Base-by-base conservation (phyloP, 2,113 vertebrate genomes). In the Hippolais icterina region DNA sequence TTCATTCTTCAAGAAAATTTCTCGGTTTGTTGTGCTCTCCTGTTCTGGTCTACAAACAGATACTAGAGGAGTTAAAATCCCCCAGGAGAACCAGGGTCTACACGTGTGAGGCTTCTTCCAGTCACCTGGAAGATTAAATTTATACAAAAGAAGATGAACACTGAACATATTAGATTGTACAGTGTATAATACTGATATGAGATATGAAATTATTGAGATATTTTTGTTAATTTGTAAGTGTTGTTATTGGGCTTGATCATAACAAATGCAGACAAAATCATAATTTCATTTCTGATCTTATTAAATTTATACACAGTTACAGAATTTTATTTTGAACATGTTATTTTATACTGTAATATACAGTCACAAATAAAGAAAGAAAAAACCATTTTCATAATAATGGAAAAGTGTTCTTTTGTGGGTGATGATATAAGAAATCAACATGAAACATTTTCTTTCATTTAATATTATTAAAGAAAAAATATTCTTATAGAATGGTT, bases 81-180 rank as follows among this genome's bases (percentile, higher is more conserved):
- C 2, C 10, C 5, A 56, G 5, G 3, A 76, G 20, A 10, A 80
- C 4, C 6, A 71, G 4, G 6, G 2, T 3, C 23, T 65, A 53
- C 27, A 61, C 1, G 18, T 0, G 0, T 33, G 11, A 79, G 8
- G 3, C 4, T 83, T 79, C 21, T 59, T 79, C 8, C 19, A n/a
- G 14, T 71, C 25, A 23, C 24, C 6, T 46, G 8, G 21, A 89
- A 79, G 27, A 63, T 28, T 39, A 80, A 79, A 64, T 33, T 50
- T 18, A 46, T 53, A 14, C 4, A 39, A 92, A 80, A 79, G 11
- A 41, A 59, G 49, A 56, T 47, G 17, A 60, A 76, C 10, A 63
- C 5, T 3, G 66, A 74, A 39, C 33, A 82, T 46, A 18, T 6
- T 39, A 31, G 18, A 21, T 11, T 83, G 7, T n/a, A 35, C 6